Evolutionary conservation across 2,888 invertebrate genomes (phyloP).

Genomic region (Caenorhabditis panamensis): DNA sequence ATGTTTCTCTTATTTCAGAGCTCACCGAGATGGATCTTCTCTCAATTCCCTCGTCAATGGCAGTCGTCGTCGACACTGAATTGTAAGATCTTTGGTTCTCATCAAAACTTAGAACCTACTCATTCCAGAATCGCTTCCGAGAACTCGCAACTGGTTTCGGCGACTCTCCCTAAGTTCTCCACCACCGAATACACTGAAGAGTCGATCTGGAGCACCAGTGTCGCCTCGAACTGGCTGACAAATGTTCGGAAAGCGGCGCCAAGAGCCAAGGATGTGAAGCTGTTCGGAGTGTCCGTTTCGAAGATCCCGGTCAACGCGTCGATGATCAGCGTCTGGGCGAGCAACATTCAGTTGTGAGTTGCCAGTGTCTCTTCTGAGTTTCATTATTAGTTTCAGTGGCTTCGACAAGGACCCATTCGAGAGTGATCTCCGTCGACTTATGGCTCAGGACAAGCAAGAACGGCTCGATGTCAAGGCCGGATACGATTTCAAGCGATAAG

Average conservation of each 20-base stretch:
- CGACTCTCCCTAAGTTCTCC: conserved; percentile 22
- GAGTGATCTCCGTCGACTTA: conserved; percentile 27
- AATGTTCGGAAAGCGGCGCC: conserved; percentile 18
- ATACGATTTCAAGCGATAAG: conserved; percentile 25
- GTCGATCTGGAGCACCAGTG: conserved; percentile 17
- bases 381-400: conserved; percentile 4
- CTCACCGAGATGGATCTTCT: conserved; percentile 39
- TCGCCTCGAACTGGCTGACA: conserved; percentile 10
- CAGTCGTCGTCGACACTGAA: conserved; percentile 36
- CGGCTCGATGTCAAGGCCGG: conserved; percentile 44
- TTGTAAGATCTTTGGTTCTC: conserved; percentile 14
- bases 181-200: background rate
- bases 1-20: conserved; percentile 10
- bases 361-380: background rate
- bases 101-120: background rate
- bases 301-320: conserved; percentile 8
- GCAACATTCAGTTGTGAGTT: conserved; percentile 19
- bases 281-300: conserved; percentile 30
- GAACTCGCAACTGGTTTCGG: background rate
- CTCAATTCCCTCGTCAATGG: conserved; percentile 42
- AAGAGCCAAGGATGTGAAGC: background rate
- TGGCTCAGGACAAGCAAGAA: conserved; percentile 34
- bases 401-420: conserved; percentile 33
- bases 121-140: conserved; percentile 18
- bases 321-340: conserved; percentile 39